These are phyloP conservation scores for Neotoma lepida DNA, from an alignment of 2,113 vertebrate species.

Conservation along the genomic window DNA sequence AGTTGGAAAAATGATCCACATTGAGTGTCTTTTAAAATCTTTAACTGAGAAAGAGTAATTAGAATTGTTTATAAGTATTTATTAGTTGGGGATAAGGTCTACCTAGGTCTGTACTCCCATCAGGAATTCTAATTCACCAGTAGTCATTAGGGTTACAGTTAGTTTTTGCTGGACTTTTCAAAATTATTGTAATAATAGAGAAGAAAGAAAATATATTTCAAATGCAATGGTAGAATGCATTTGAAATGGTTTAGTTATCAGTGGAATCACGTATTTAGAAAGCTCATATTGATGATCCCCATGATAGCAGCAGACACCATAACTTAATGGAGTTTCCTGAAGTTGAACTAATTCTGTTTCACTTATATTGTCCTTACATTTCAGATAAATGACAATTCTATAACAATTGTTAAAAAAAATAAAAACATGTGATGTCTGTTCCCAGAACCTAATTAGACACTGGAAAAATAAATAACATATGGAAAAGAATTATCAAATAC, in stretches of 20 bases:
- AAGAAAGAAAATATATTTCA: background rate
- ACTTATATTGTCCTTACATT: background rate
- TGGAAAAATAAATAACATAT: background rate
- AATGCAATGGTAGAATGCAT: background rate
- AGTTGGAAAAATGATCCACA: background rate
- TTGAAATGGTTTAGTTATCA: background rate
- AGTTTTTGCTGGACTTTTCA: background rate
- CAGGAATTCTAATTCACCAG: background rate
- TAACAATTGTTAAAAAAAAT: background rate
- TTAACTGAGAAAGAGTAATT: background rate
- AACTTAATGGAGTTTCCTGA: background rate
- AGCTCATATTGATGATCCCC: background rate
- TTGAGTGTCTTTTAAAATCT: background rate
- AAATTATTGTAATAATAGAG: background rate
- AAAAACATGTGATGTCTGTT: background rate
- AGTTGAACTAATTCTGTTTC: background rate
- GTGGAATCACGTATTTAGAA: background rate
- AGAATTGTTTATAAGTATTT: background rate
- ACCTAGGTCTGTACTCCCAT: background rate
- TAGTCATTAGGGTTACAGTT: background rate
- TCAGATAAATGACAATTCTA: background rate
- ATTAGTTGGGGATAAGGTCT: background rate
- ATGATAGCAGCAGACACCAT: background rate
- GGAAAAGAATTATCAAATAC: background rate
- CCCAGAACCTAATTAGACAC: background rate